These are phyloP conservation scores for Phaethornis superciliosus DNA, from an alignment of 2,113 vertebrate species.

Conservation along the genomic window DNA sequence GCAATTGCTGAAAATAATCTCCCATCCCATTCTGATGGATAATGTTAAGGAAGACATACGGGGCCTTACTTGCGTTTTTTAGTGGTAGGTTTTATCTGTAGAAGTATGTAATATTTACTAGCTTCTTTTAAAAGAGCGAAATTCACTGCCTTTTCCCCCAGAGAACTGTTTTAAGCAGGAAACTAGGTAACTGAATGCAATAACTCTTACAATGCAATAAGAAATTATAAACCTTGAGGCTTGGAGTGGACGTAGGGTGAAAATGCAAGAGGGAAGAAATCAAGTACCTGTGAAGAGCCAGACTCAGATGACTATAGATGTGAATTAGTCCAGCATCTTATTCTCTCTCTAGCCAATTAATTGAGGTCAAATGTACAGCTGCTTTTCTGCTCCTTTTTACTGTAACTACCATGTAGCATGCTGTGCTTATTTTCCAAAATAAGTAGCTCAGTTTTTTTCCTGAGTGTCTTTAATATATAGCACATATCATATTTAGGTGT, in stretches of 20 bases:
- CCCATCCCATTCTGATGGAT: background rate
- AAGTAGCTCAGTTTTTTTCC: background rate
- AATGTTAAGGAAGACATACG: background rate
- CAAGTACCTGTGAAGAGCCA: background rate
- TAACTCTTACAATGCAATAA: background rate
- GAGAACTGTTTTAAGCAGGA: background rate
- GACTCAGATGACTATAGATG: background rate
- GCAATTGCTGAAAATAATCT: background rate
- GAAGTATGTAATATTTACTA: background rate
- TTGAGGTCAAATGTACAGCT: background rate
- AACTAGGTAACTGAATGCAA: background rate
- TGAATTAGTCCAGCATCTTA: background rate
- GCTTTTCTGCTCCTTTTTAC: background rate
- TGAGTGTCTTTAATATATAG: background rate
- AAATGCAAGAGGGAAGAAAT: background rate
- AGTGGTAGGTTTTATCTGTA: background rate
- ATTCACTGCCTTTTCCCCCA: background rate
- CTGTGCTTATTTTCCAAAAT: background rate
- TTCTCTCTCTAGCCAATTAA: background rate
- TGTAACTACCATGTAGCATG: background rate
- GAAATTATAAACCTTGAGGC: background rate
- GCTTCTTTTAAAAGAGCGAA: background rate
- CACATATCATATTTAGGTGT: background rate
- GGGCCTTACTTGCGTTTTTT: background rate
- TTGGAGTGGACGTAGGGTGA: background rate